Percentiles rank a stretch among this genome's conserved stretches.
These are phyloP conservation scores for Polymixis flavicincta DNA, from an alignment of 2,888 invertebrate genomes.

Conservation along the genomic window DNA sequence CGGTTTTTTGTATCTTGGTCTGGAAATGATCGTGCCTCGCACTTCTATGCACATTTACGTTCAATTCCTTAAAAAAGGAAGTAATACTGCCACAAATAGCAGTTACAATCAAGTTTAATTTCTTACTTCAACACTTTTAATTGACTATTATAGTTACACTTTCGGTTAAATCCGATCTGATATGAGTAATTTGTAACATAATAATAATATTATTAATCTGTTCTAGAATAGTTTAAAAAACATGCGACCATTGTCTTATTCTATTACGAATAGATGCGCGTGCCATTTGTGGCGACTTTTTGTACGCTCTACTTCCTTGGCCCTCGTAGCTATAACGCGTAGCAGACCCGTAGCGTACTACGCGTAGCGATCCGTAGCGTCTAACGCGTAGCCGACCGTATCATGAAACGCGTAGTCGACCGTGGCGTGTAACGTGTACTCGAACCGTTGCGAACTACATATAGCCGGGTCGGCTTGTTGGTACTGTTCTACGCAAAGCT, in stretches of 20 bases:
- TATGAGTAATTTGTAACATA: background rate
- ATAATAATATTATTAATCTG: conserved; percentile 21
- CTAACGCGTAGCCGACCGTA: background rate
- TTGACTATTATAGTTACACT: background rate
- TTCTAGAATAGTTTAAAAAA: conserved; percentile 15
- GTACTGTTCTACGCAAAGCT: background rate
- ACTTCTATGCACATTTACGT: background rate
- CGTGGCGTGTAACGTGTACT: background rate
- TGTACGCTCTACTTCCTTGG: background rate
- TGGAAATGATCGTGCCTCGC: background rate
- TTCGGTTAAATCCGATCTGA: background rate
- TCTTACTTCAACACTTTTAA: background rate
- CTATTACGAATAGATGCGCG: conserved; percentile 5
- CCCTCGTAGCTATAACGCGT: background rate
- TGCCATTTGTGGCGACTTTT: background rate
- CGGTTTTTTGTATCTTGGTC: conserved; percentile 25
- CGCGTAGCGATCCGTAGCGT: background rate
- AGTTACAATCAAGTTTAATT: background rate
- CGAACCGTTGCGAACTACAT: background rate
- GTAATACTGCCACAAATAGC: background rate
- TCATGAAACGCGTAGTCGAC: too few relatives aligned
- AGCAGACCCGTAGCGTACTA: background rate
- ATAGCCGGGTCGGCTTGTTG: too few relatives aligned
- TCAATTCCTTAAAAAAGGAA: background rate
- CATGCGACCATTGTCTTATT: conserved; percentile 18